Evolutionary conservation across 2,888 invertebrate species (phyloP).

Genomic region (Ceraclea dissimilis): DNA sequence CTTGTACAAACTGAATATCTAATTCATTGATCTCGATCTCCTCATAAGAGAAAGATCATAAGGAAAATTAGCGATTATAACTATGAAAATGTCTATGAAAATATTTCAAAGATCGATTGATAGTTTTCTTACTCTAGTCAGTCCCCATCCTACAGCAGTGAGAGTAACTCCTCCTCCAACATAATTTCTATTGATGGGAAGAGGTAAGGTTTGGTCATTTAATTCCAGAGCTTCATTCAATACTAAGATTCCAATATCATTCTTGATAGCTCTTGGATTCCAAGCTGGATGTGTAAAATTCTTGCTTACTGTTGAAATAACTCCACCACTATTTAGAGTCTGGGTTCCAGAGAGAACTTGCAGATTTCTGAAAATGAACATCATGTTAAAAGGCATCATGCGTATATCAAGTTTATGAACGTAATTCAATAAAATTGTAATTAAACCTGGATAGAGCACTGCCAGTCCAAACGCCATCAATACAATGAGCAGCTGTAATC

Average conservation of each 20-base stretch:
- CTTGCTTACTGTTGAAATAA: slow-evolving; percentile 9
- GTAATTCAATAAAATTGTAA: neutral
- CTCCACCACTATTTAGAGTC: slow-evolving; percentile 11
- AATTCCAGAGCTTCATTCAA: neutral
- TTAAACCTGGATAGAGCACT: slow-evolving; percentile 15
- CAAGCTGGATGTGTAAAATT: slow-evolving; percentile 15
- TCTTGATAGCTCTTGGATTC: slow-evolving; percentile 11
- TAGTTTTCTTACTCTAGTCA: slow-evolving; percentile 16
- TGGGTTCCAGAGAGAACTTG: slow-evolving; percentile 17
- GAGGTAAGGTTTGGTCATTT: neutral
- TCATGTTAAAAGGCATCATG: neutral
- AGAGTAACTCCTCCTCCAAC: slow-evolving; percentile 8
- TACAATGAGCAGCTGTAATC: slow-evolving; percentile 19
- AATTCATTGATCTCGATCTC: too few species aligned
- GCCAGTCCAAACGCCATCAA: slow-evolving; percentile 14
- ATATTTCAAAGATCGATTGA: too few species aligned
- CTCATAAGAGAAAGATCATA: too few species aligned
- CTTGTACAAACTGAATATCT: too few species aligned
- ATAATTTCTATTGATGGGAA: slow-evolving; percentile 6
- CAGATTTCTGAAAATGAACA: slow-evolving; percentile 9
- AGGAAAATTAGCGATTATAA: neutral
- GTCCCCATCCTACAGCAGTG: slow-evolving; percentile 20
- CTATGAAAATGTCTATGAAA: neutral
- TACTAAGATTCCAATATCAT: slow-evolving; percentile 14
- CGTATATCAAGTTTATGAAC: neutral